Evolutionary conservation across 2,113 vertebrate genomes (phyloP), one percentile per base, ranked within the genome.

Genomic region (Toxotes chatareus): DNA sequence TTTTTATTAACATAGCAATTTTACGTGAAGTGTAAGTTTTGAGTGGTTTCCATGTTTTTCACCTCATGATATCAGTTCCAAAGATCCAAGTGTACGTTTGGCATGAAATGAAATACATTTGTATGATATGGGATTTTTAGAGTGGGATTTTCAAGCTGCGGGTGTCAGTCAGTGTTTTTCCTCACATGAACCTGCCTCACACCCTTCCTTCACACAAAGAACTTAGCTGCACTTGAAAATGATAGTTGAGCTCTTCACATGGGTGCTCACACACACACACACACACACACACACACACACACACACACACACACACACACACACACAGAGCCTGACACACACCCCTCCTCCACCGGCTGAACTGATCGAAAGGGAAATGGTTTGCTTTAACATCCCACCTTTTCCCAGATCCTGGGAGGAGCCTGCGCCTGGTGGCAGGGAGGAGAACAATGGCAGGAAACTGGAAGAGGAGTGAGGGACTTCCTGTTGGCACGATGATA

Each of bases 371-470:
- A 61, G 44, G 93, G 91, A 93, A 94, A 93, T 68, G 60, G 68
- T 82, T 79, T 36, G 73, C 89, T 93, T 87, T 83, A 89, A 91
- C 92, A 87, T 93, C 93, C 93, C 92, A 93, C 92, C 92, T 94
- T 91, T 94, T 93, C 93, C 91, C 93, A 94, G 92, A 94, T 94
- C 85, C 88, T 86, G 83, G 89, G 92, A 79, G 89, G 91, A 90
- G 88, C 77, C 21, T 86, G 77, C 0, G 83, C 76, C 80, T 72
- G 77, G 72, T 87, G 88, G 88, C 87, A 86, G 88, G 16, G 36
- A 3, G 38, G 17, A 86, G 91, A 88, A 95, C 94, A 95, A 95
- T 95, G 76, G 70, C 93, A 94, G 95, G 95, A 95, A 94, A 92
- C 85, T 70, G 85, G 83, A 86, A 93, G 93, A 92, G 88, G 91